Evolutionary conservation across 2,888 invertebrate genomes (phyloP).

Genomic region (Agrochola macilenta): DNA sequence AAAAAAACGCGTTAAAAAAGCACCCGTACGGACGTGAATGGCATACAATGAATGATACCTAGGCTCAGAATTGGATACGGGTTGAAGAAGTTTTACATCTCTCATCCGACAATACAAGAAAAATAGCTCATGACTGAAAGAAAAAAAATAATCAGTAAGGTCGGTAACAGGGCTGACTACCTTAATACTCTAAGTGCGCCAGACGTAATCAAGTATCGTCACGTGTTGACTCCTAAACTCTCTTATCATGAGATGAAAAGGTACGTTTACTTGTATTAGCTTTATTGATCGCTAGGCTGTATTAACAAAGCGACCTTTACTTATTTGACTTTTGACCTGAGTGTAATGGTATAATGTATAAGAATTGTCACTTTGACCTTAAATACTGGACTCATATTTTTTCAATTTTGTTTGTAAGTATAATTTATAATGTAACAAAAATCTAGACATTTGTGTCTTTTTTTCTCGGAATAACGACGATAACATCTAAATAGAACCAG

Average conservation of each 20-base stretch:
- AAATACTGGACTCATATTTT: not conserved
- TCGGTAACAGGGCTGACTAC: not conserved
- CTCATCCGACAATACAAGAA: not conserved
- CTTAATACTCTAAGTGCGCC: too few species aligned
- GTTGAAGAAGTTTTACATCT: not conserved
- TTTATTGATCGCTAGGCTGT: not conserved
- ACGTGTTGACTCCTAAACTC: not conserved
- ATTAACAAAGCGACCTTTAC: not conserved
- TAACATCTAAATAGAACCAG: slow-evolving; percentile 16
- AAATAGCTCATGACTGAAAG: too few species aligned
- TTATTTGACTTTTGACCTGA: not conserved
- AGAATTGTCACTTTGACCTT: not conserved
- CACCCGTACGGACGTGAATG: not conserved
- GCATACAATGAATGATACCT: not conserved
- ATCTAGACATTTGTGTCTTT: not conserved
- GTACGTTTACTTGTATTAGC: not conserved
- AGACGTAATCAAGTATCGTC: not conserved
- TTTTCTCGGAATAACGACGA: not conserved
- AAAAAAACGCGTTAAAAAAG: not conserved
- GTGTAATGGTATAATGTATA: not conserved
- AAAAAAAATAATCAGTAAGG: not conserved
- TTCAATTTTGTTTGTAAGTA: not conserved
- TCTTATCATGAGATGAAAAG: not conserved
- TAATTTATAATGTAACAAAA: not conserved
- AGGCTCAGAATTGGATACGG: not conserved